Percentiles rank a stretch among this genome's conserved stretches.
These are phyloP conservation scores for Phyllotreta cruciferae DNA, from an alignment of 2,888 invertebrate genomes.

Conservation along the genomic window DNA sequence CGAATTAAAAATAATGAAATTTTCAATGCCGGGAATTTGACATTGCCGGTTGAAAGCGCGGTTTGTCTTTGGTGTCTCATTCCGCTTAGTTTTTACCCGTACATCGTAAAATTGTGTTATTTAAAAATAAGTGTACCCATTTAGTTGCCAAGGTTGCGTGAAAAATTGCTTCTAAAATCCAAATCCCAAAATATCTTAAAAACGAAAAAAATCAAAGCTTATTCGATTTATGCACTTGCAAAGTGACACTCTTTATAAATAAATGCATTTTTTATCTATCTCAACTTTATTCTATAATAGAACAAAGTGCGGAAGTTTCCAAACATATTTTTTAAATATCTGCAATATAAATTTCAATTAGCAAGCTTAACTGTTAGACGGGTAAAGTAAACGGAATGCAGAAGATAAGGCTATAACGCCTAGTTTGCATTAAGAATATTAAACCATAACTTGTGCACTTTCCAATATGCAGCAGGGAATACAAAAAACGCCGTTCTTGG, in stretches of 20 bases:
- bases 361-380: conserved; percentile 6
- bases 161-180: too few species aligned
- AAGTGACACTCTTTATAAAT: too few species aligned
- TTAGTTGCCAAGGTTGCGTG: too few species aligned
- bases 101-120: conserved; percentile 8
- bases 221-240: too few species aligned
- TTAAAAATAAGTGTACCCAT: not conserved
- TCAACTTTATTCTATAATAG: too few species aligned
- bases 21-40: conserved; percentile 29
- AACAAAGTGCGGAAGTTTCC: too few species aligned
- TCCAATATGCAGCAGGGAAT: conserved; percentile 13
- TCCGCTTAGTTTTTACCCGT: not conserved
- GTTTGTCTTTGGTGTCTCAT: conserved; percentile 14
- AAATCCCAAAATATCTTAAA: too few species aligned
- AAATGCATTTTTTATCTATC: too few species aligned
- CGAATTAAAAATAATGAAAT: conserved; percentile 37
- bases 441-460: conserved; percentile 26
- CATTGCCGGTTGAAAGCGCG: conserved; percentile 29
- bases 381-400: conserved; percentile 4
- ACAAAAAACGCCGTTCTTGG: conserved; percentile 17
- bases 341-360: not conserved
- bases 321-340: too few species aligned
- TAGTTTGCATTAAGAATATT: conserved; percentile 27
- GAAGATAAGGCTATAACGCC: conserved; percentile 19
- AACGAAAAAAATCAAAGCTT: too few species aligned